Evolutionary conservation across 2,797 vertebrate species (phyloP).

Genomic region (Cottoperca gobio): DNA sequence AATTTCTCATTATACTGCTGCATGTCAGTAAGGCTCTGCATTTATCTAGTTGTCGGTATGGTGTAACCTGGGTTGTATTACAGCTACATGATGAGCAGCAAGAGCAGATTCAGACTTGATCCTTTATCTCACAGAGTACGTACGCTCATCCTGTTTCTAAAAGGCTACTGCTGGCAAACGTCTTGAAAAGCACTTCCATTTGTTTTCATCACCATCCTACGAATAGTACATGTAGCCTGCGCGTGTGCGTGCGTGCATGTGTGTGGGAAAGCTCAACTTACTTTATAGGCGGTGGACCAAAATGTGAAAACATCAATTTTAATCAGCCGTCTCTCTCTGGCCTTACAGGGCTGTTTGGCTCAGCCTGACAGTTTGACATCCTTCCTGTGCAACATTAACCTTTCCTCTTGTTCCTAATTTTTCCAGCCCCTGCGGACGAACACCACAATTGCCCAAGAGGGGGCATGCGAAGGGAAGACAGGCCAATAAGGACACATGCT

Average conservation of each 20-base stretch:
- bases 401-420: conserved; percentile 48
- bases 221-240: not conserved
- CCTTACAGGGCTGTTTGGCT: conserved; percentile 32
- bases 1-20: conserved; percentile 33
- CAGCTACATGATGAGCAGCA: not conserved
- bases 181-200: conserved; percentile 19
- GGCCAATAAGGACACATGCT: conserved; percentile 16
- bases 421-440: conserved; percentile 51
- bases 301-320: conserved; percentile 48
- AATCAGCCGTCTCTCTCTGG: conserved; percentile 40
- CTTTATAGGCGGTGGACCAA: conserved; percentile 25
- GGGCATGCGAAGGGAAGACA: not conserved
- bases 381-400: conserved; percentile 60
- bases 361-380: conserved; percentile 50
- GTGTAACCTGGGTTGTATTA: not conserved
- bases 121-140: not conserved
- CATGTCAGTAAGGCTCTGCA: conserved; percentile 11
- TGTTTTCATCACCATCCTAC: conserved; percentile 20
- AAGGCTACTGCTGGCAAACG: conserved; percentile 1
- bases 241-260: not conserved
- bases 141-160: conserved; percentile 15
- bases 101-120: not conserved
- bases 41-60: not conserved
- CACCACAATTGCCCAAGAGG: conserved; percentile 44
- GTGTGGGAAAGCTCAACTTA: not conserved